Base-by-base conservation (phyloP, 2,797 vertebrate species). In the Gymnoscopelus braueri region DNA sequence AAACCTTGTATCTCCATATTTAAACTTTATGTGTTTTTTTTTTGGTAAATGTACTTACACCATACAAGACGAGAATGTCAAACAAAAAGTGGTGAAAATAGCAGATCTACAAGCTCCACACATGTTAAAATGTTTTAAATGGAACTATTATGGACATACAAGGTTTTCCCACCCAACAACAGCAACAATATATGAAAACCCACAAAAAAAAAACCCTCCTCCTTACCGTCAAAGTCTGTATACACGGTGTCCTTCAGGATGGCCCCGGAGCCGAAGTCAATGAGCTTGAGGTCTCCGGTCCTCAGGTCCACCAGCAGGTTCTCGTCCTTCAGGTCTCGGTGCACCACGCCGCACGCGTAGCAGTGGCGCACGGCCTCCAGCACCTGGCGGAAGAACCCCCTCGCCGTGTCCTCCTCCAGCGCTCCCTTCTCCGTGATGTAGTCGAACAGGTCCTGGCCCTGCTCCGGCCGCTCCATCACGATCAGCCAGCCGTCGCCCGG, bases 171-270 rank as follows among this genome's bases (percentile, higher is more conserved):
- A 29, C 32, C 32, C 32, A 35, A 35, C 29, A 29, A 5, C 32
- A 35, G 5, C 32, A 35, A 35, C 5, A 35, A 35, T 5, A 35
- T 35, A 5, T 57, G 70, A 47, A 2, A 51, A 29, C n/a, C 4
- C 19, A 53, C 5, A 53, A 6, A 4, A 5, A 23, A 7, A 24
- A 10, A 23, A 49, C 3, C 6, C 3, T 19, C 19, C 19, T 14
- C 12, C 92, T 13, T 91, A 96, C 96, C 96, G 4, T 96, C 95
- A n/a, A 96, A 96, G 72, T 96, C 95, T 0, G 95, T 96, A 87
- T 96, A 96, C 51, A 96, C 95, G 0, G 96, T 96, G 92, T 96
- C 95, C 92, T 95, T 95, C 71, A 96, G 96, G 26, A 96, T 87
- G 2, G 96, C 95, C 35, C 95, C 95, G 0, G 96, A 96, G 15